phyloP scores from a whole-genome alignment of 2,888 invertebrate genomes.

The Acleris laterana region DNA sequence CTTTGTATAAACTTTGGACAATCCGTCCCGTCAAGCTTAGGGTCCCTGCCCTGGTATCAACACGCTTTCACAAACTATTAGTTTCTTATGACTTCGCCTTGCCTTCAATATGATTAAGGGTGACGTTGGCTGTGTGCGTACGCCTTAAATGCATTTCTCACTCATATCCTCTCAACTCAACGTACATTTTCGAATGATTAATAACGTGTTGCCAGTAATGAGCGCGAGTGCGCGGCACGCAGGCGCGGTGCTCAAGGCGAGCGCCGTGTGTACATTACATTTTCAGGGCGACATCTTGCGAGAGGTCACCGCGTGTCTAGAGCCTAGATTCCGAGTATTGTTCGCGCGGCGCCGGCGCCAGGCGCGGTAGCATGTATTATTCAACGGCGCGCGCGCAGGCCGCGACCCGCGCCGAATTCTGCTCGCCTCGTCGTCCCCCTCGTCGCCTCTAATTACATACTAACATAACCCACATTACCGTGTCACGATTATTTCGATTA shows the following conservation, averaged over 20 bases:
- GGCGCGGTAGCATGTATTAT: conserved; percentile 70
- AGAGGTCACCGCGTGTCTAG: conserved; percentile 43
- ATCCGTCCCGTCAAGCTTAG: no score
- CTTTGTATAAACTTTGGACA: no score
- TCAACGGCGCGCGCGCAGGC: conserved; percentile 59
- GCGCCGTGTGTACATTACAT: conserved; percentile 32
- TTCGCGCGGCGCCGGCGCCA: conserved; percentile 59
- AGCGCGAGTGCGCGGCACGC: conserved; percentile 9
- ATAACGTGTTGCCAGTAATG: conserved; percentile 27
- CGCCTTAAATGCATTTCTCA: conserved; percentile 9
- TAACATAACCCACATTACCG: conserved; percentile 71
- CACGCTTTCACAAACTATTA: no score
- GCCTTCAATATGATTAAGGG: no score
- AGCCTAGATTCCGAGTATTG: conserved; percentile 68
- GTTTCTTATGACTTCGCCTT: no score
- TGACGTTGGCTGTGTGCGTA: neutral
- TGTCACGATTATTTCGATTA: conserved; percentile 65
- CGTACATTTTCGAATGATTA: conserved; percentile 19
- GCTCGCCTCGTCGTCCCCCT: conserved; percentile 63
- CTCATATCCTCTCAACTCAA: conserved; percentile 16
- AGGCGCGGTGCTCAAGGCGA: conserved; percentile 27
- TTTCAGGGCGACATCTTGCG: conserved; percentile 38
- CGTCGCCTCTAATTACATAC: conserved; percentile 74
- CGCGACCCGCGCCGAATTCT: conserved; percentile 76
- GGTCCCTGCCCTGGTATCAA: no score